Conservation (phyloP, 1,140 invertebrate species). For the Formica selysi region DNA sequence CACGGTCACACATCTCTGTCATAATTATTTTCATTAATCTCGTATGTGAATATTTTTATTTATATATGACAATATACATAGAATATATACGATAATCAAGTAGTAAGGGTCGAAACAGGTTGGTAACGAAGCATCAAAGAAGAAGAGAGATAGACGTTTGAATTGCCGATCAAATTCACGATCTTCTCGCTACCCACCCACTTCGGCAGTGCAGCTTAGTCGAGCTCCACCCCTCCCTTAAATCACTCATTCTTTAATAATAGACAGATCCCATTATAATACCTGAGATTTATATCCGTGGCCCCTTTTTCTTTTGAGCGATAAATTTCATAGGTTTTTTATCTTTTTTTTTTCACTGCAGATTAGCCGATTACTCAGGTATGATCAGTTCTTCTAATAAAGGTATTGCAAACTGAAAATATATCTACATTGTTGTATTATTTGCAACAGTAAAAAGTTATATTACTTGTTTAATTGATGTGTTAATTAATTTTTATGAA, state of each 20-base stretch:
- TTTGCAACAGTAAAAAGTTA: neutral
- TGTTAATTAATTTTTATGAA: constrained; percentile 9
- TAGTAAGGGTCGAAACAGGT: constrained; percentile 44
- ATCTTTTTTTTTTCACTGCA: constrained; percentile 66
- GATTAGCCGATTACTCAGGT: constrained; percentile 78
- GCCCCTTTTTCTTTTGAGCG: constrained; percentile 86
- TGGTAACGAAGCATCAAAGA: constrained; percentile 52
- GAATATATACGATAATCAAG: constrained; percentile 16
- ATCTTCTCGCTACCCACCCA: constrained; percentile 82
- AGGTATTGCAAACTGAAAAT: constrained; percentile 45
- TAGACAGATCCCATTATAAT: constrained; percentile 87
- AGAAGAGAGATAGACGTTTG: constrained; percentile 62
- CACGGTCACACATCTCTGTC: neutral
- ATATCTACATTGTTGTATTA: constrained; percentile 10
- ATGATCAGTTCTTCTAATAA: constrained; percentile 75
- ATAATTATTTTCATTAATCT: neutral
- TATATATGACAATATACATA: neutral
- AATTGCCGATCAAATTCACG: constrained; percentile 85
- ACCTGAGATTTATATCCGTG: constrained; percentile 86
- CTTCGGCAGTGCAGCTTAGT: constrained; percentile 78
- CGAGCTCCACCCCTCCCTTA: constrained; percentile 85
- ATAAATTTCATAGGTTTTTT: constrained; percentile 83
- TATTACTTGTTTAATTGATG: neutral
- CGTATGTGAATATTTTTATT: neutral
- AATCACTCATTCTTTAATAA: constrained; percentile 87